A percentile compares a stretch with the other conserved stretches of the same genome.
Conservation (phyloP, 1,140 invertebrate species). For the Drosophila ambigua region DNA sequence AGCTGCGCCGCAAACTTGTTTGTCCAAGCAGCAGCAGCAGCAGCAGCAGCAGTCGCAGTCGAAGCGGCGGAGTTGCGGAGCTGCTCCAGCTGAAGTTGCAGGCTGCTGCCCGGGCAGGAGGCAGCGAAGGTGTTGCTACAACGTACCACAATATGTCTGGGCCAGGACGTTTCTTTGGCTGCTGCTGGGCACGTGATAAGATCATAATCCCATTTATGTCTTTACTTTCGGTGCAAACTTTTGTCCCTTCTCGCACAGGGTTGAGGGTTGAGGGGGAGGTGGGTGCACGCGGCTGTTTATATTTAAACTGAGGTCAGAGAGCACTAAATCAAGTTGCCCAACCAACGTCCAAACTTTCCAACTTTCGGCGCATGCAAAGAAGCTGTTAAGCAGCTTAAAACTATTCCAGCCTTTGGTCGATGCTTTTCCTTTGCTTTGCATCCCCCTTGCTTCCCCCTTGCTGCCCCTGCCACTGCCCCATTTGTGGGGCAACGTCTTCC, state of each 20-base stretch:
- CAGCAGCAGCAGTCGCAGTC: constrained; percentile 43
- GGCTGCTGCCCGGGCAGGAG: not conserved
- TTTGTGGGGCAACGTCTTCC: not conserved
- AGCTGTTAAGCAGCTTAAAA: constrained; percentile 83
- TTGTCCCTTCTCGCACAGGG: constrained; percentile 36
- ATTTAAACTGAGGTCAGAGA: constrained; percentile 84
- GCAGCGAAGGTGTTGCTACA: constrained; percentile 70
- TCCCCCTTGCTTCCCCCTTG: not conserved
- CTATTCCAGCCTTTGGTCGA: constrained; percentile 51
- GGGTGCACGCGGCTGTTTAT: constrained; percentile 71
- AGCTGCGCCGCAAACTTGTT: constrained; percentile 78
- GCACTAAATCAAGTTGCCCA: constrained; percentile 83
- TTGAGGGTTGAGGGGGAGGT: not conserved
- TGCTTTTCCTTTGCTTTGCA: not conserved
- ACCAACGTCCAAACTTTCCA: constrained; percentile 51
- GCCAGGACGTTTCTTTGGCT: constrained; percentile 6
- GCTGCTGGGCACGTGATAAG: constrained; percentile 77
- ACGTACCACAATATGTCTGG: constrained; percentile 68
- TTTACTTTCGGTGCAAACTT: constrained; percentile 76
- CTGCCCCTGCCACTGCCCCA: not conserved
- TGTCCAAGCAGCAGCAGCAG: constrained; percentile 75
- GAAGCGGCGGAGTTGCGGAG: not conserved
- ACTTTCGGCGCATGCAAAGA: constrained; percentile 59
- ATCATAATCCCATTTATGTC: constrained; percentile 84
- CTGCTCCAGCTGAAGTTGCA: no score